These are phyloP conservation scores for Papilio polyxenes DNA, from an alignment of 1,140 invertebrate genomes.

Conservation along the genomic window DNA sequence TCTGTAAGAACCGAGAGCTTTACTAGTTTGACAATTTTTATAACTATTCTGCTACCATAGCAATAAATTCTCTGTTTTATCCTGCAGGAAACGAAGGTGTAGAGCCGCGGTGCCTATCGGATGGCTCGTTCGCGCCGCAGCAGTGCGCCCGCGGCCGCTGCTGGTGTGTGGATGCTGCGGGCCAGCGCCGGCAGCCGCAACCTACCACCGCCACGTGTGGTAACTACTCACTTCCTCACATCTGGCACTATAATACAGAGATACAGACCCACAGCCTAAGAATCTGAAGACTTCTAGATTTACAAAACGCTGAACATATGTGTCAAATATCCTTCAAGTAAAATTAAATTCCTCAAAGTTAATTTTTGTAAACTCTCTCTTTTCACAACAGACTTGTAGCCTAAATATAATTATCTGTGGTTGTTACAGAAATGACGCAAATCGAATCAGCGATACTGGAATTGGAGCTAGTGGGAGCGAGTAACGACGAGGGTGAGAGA, in stretches of 20 bases:
- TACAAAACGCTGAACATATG: slow-evolving; percentile 77
- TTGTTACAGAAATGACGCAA: slow-evolving; percentile 64
- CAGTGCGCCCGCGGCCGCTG: slow-evolving; percentile 88
- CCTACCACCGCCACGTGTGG: slow-evolving; percentile 37
- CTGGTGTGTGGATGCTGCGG: slow-evolving; percentile 93
- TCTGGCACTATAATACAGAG: background rate
- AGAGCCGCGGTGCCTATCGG: slow-evolving; percentile 83
- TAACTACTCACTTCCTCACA: slow-evolving; percentile 8
- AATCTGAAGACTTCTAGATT: too few relatives aligned
- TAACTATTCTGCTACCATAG: too few relatives aligned
- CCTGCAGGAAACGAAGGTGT: slow-evolving; percentile 60
- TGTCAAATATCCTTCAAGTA: slow-evolving; percentile 80
- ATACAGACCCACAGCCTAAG: background rate
- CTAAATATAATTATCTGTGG: slow-evolving; percentile 22
- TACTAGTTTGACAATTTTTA: too few relatives aligned
- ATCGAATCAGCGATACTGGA: slow-evolving; percentile 71
- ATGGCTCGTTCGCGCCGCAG: slow-evolving; percentile 87
- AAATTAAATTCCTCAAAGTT: slow-evolving; percentile 50
- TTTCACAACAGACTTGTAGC: background rate
- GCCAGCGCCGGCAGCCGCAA: slow-evolving; percentile 83
- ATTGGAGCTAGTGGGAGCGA: slow-evolving; percentile 64
- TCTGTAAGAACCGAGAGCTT: too few relatives aligned
- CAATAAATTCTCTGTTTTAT: background rate
- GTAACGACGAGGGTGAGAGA: slow-evolving; percentile 49
- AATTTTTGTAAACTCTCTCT: background rate